Conservation (phyloP, 2,797 vertebrate genomes). For the Telmatherina bonti region DNA sequence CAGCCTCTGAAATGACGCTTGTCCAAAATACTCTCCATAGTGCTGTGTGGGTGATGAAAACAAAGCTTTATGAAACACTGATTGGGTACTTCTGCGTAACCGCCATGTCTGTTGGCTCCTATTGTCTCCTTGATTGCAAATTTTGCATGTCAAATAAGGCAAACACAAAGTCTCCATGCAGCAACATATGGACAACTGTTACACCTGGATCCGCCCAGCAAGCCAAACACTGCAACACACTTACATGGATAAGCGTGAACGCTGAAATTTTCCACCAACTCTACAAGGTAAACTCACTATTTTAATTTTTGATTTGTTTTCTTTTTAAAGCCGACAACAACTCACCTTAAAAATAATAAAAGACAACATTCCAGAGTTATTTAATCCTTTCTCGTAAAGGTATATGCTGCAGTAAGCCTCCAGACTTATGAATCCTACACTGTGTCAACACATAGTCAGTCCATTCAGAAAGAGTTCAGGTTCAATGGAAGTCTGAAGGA, state of each 20-base stretch:
- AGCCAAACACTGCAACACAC: conserved; percentile 4
- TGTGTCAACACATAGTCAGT: neutral
- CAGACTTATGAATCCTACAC: neutral
- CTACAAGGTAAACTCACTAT: neutral
- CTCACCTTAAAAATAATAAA: neutral
- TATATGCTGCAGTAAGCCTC: neutral
- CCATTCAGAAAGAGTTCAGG: neutral
- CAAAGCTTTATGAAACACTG: conserved; percentile 20
- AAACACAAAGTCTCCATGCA: conserved; percentile 5
- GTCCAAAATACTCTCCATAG: conserved; percentile 15
- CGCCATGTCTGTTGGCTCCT: conserved; percentile 15
- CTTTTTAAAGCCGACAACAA: neutral
- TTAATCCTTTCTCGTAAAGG: neutral
- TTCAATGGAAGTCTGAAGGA: neutral
- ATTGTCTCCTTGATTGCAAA: conserved; percentile 13
- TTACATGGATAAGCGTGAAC: conserved; percentile 7
- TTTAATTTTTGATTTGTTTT: neutral
- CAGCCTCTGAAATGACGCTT: conserved; percentile 17
- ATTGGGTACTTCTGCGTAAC: conserved; percentile 19
- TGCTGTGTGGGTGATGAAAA: conserved; percentile 4
- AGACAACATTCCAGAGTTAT: neutral
- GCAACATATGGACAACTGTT: neutral
- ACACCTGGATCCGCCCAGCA: conserved; percentile 10
- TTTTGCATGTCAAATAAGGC: conserved; percentile 25
- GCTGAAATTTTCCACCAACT: neutral